Conservation (phyloP, 2,113 vertebrate species). For the Cottus gobio region DNA sequence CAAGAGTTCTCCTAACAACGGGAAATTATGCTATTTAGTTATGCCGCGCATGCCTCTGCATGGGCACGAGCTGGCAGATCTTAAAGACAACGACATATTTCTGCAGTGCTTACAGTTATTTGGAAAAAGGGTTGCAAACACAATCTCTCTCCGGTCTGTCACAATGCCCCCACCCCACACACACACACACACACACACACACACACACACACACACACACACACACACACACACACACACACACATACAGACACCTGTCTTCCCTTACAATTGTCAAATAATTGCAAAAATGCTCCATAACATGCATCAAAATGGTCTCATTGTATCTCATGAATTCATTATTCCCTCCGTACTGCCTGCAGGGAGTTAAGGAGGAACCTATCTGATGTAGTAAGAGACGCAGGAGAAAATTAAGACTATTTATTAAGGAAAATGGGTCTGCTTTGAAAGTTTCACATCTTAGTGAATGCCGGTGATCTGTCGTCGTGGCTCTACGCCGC, state of each 20-base stretch:
- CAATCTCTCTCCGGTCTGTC: slow-evolving; percentile 5
- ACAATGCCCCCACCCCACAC: too few species aligned
- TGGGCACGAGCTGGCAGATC: slow-evolving; percentile 1
- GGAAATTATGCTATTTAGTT: background rate
- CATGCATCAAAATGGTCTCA: slow-evolving; percentile 14
- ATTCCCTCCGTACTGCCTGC: background rate
- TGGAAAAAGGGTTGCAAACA: background rate
- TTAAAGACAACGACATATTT: background rate
- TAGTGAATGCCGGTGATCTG: slow-evolving; percentile 13
- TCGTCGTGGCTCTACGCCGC: background rate
- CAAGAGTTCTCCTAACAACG: background rate
- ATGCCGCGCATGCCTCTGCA: background rate
- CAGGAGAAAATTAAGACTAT: slow-evolving; percentile 9
- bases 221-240: too few species aligned
- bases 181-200: too few species aligned
- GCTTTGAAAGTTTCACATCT: slow-evolving; percentile 18
- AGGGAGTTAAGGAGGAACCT: slow-evolving; percentile 27
- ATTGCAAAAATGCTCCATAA: background rate
- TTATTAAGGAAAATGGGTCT: slow-evolving; percentile 14
- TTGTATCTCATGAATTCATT: slow-evolving; percentile 15
- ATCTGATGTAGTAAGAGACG: slow-evolving; percentile 33
- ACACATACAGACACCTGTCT: too few species aligned
- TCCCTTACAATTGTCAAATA: slow-evolving; percentile 5
- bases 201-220: too few species aligned
- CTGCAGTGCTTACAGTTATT: background rate